Evolutionary conservation across 2,888 invertebrate genomes (phyloP).

Genomic region (Ferrisia virgata): DNA sequence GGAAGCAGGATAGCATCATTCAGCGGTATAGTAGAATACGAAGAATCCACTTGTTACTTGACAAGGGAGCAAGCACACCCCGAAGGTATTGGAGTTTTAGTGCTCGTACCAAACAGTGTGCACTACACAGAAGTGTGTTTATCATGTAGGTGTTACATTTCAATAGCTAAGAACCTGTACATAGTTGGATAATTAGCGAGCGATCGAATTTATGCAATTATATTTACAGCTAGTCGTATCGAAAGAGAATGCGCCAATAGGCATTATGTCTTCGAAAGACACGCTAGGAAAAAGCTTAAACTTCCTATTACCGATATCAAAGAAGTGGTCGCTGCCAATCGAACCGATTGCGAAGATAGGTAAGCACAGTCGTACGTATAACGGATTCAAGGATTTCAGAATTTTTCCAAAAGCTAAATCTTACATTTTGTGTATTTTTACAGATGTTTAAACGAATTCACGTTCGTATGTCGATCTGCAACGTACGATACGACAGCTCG

Average conservation of each 20-base stretch:
- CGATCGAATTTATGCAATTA: not conserved
- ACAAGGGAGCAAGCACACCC: slow-evolving; percentile 82
- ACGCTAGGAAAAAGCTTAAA: slow-evolving; percentile 78
- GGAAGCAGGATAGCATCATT: slow-evolving; percentile 80
- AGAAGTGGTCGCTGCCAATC: slow-evolving; percentile 78
- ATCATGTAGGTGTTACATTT: slow-evolving; percentile 74
- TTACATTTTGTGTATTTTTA: slow-evolving; percentile 27
- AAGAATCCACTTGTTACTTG: slow-evolving; percentile 82
- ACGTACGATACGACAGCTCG: slow-evolving; percentile 75
- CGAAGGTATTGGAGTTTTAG: slow-evolving; percentile 84
- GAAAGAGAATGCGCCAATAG: slow-evolving; percentile 86
- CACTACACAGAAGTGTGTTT: slow-evolving; percentile 88
- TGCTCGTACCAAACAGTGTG: slow-evolving; percentile 83
- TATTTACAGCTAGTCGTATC: slow-evolving; percentile 69
- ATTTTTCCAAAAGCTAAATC: not conserved
- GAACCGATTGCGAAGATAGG: slow-evolving; percentile 86
- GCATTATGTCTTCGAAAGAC: slow-evolving; percentile 82
- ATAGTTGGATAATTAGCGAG: too few species aligned
- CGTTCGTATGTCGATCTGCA: slow-evolving; percentile 82
- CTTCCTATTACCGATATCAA: slow-evolving; percentile 76
- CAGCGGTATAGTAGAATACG: slow-evolving; percentile 77
- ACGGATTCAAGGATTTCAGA: not conserved
- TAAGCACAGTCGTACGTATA: too few species aligned
- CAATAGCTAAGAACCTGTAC: too few species aligned
- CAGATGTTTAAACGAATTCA: slow-evolving; percentile 79